Base-by-base conservation (phyloP, 2,797 vertebrate genomes). In the Eremophila alpestris region DNA sequence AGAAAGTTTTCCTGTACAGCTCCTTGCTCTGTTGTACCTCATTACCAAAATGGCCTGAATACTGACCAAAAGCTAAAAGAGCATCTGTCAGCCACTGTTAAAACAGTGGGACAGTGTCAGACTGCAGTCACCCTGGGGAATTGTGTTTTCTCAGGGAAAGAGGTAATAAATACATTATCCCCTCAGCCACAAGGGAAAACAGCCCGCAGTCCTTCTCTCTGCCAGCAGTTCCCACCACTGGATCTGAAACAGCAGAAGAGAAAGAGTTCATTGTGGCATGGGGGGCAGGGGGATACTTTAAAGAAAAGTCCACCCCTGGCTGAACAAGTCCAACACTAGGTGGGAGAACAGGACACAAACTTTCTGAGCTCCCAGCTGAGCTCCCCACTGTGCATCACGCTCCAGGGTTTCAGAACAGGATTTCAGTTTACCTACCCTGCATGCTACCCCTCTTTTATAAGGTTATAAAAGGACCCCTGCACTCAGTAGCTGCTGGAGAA, bases 151-250 rank as follows among this genome's bases (percentile, higher is more conserved):
- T 74, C 40, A 77, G 27, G 45, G 45, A 71, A 92, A 74, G 48
- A 85, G 83, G 54, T 85, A 91, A 91, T 67, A 86, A 93, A 94
- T 32, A 41, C 46, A 80, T 40, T 41, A 74, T 68, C 70, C 63
- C n/a, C 55, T 59, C 46, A 64, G 38, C 29, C 77, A 80, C 54
- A 34, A 60, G 41, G 76, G 45, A 87, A 80, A 94, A 70, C 21
- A 70, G 69, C 29, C 82, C 36, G 21, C 18, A 54, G 46, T 74
- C 4, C 0, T 65, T 74, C 43, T 94, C 26, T 81, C 27, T 70
- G 36, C 23, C 45, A 52, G 69, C 19, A 80, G 54, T 87, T 95
- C 73, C 34, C 80, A 54, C 32, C 1, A 0, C 45, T 64, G 30
- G 13, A 43, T 74, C 54, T 87, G 41, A 83, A 78, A 58, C n/a